phyloP scores from a whole-genome alignment of 1,140 invertebrate species.

The Phenacoccus solenopsis region DNA sequence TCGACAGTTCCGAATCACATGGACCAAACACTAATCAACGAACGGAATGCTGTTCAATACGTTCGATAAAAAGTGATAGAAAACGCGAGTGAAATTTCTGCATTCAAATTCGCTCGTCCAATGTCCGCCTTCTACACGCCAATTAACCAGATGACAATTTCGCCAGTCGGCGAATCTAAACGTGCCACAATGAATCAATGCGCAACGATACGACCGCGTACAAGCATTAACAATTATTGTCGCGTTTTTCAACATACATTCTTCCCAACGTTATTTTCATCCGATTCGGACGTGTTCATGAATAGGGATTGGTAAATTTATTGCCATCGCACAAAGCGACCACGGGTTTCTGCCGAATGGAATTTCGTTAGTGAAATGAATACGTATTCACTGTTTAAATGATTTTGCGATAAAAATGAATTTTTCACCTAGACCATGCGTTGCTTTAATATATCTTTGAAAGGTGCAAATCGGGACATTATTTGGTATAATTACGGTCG shows the following conservation, averaged over 20 bases:
- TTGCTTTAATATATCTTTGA: too few species aligned
- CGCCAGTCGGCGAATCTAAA: not conserved
- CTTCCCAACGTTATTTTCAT: not conserved
- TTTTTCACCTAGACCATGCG: too few species aligned
- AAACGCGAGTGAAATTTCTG: not conserved
- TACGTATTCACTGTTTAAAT: too few species aligned
- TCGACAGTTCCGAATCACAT: too few species aligned
- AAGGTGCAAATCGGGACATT: too few species aligned
- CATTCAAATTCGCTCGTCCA: not conserved
- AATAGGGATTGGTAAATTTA: not conserved
- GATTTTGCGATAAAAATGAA: too few species aligned
- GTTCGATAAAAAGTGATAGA: not conserved
- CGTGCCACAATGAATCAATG: not conserved
- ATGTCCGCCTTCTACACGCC: not conserved
- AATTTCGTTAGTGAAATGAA: too few species aligned
- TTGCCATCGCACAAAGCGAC: not conserved
- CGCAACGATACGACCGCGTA: not conserved
- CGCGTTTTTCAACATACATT: not conserved
- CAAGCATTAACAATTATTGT: constrained; percentile 3
- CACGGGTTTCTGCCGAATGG: not conserved
- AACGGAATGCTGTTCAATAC: too few species aligned
- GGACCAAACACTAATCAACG: too few species aligned
- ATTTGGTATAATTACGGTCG: too few species aligned
- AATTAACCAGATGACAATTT: constrained; percentile 3
- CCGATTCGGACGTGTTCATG: not conserved